A percentile compares a stretch with the other conserved stretches of the same genome.
Conservation (phyloP, 1,140 invertebrate genomes). For the Nylanderia fulva region DNA sequence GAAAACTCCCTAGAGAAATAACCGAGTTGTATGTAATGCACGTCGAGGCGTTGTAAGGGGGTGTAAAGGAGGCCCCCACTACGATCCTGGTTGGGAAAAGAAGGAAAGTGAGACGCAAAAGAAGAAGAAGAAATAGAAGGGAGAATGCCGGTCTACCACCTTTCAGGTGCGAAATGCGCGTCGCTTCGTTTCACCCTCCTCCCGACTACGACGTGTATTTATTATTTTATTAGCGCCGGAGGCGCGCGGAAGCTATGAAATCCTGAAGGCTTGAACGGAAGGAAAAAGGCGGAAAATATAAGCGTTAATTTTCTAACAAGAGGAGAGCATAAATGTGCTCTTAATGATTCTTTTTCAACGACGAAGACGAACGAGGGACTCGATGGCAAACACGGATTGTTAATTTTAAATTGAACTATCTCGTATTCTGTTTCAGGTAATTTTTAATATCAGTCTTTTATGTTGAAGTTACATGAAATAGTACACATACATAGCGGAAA, state of each 20-base stretch:
- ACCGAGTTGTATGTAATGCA: conserved; percentile 82
- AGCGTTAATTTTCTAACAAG: conserved; percentile 33
- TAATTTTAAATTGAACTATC: conserved; percentile 9
- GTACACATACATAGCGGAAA: not conserved
- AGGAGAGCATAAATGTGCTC: not conserved
- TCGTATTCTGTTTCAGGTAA: not conserved
- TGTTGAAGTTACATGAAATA: not conserved
- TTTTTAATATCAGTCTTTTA: not conserved
- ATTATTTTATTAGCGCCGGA: conserved; percentile 78
- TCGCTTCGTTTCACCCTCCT: conserved; percentile 53
- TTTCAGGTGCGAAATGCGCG: conserved; percentile 65
- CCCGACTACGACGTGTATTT: conserved; percentile 68
- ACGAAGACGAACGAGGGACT: not conserved
- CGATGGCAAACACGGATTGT: not conserved
- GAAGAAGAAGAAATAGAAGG: conserved; percentile 7
- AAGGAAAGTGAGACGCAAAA: conserved; percentile 56
- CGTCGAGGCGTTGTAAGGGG: conserved; percentile 80
- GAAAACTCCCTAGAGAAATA: conserved; percentile 84
- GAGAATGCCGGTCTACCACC: conserved; percentile 30
- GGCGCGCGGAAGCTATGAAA: conserved; percentile 59
- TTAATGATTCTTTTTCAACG: conserved; percentile 2
- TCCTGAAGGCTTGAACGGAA: conserved; percentile 36
- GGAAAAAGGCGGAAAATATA: conserved; percentile 35
- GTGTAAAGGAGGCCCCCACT: conserved; percentile 59
- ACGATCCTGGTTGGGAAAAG: conserved; percentile 40